phyloP scores from a whole-genome alignment of 2,888 invertebrate genomes.

The Eugnorisma glareosa region DNA sequence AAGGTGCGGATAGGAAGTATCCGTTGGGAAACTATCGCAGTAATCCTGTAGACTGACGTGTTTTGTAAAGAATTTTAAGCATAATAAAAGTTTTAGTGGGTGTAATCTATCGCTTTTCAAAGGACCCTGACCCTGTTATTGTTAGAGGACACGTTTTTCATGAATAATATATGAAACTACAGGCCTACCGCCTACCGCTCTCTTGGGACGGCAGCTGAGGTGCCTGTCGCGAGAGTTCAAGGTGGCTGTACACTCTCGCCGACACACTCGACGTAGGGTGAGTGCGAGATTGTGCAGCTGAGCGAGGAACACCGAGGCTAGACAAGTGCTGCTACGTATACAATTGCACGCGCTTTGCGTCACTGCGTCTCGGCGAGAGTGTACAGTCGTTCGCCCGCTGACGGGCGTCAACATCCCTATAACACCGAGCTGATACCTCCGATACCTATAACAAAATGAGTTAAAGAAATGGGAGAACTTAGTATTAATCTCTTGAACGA shows the following conservation, averaged over 20 bases:
- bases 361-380: not conserved
- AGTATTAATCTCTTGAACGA: conserved; percentile 28
- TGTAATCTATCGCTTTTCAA: conserved; percentile 22
- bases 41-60: conserved; percentile 36
- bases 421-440: not conserved
- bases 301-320: not conserved
- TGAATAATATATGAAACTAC: not conserved
- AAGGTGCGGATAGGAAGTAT: conserved; percentile 54
- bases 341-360: no score
- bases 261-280: not conserved
- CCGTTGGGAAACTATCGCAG: conserved; percentile 52
- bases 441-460: not conserved
- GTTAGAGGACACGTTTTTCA: conserved; percentile 1
- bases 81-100: conserved; percentile 42
- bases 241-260: not conserved
- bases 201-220: not conserved
- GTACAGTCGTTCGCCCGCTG: not conserved
- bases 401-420: not conserved
- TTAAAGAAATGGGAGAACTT: not conserved
- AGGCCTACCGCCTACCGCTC: not conserved
- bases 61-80: conserved; percentile 49
- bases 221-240: not conserved
- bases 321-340: not conserved
- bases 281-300: not conserved
- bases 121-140: conserved; percentile 4